Percentiles rank a stretch among this genome's conserved stretches.
Conservation (phyloP, 2,888 invertebrate species). For the Cheilosia scutellata region DNA sequence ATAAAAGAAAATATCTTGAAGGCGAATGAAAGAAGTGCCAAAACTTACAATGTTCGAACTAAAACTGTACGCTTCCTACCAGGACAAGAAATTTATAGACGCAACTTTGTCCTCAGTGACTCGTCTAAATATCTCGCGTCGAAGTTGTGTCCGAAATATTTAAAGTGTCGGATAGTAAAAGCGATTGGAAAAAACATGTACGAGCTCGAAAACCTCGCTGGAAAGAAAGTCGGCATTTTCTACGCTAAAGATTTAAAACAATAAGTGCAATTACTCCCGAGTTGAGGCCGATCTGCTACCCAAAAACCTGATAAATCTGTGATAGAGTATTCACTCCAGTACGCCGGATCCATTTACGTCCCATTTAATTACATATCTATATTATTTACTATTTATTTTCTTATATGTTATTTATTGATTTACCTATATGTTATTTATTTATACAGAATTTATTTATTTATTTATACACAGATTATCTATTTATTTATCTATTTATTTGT, state of each 20-base stretch:
- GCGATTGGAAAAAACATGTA: constrained; percentile 2
- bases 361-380: too few species aligned
- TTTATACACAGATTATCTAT: too few species aligned
- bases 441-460: too few species aligned
- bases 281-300: too few species aligned
- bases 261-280: neutral
- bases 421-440: too few species aligned
- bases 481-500: too few species aligned
- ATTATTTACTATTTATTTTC: too few species aligned
- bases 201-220: neutral
- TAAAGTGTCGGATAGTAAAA: constrained; percentile 8
- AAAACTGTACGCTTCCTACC: neutral
- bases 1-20: constrained; percentile 29
- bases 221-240: too few species aligned
- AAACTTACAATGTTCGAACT: constrained; percentile 1
- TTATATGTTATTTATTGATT: too few species aligned
- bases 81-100: neutral
- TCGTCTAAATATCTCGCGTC: neutral
- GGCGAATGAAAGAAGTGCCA: constrained; percentile 38
- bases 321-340: too few species aligned
- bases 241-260: constrained; percentile 1
- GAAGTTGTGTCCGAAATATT: constrained; percentile 7
- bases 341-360: too few species aligned
- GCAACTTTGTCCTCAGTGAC: neutral
- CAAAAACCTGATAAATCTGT: too few species aligned